Conservation (phyloP, 2,113 vertebrate genomes). For the Motacilla tschutschensis region DNA sequence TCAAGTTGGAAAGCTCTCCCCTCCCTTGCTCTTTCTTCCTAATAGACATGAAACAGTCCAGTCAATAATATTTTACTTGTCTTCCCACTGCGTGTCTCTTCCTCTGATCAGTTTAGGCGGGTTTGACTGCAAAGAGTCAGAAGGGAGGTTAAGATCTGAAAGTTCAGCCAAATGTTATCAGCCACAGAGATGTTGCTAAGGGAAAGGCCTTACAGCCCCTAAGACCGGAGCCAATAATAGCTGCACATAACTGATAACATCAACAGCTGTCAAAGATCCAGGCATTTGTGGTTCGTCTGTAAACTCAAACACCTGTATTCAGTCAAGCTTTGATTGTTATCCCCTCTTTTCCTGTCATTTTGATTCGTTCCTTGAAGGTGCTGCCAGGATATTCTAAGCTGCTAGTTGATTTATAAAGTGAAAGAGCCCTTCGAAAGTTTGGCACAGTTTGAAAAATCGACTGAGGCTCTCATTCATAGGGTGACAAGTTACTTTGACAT, state of each 20-base stretch:
- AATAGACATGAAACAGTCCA: constrained; percentile 87
- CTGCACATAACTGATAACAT: constrained; percentile 87
- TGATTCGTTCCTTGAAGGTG: constrained; percentile 86
- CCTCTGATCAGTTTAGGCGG: constrained; percentile 82
- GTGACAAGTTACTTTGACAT: constrained; percentile 68
- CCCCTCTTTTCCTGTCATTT: constrained; percentile 86
- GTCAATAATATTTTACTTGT: constrained; percentile 91
- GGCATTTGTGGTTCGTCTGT: constrained; percentile 87
- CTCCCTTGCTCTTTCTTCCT: constrained; percentile 82
- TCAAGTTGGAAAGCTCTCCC: constrained; percentile 75
- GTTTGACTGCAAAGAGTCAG: constrained; percentile 85
- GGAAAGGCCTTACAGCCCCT: constrained; percentile 79
- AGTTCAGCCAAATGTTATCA: constrained; percentile 99
- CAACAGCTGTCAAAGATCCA: constrained; percentile 89
- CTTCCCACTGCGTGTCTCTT: constrained; percentile 81
- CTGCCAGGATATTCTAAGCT: constrained; percentile 86
- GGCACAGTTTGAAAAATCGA: constrained; percentile 77
- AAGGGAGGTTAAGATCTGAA: constrained; percentile 92
- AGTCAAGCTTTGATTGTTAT: constrained; percentile 92
- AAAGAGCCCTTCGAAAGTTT: constrained; percentile 80
- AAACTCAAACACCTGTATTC: constrained; percentile 96
- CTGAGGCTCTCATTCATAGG: constrained; percentile 68
- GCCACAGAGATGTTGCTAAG: constrained; percentile 84
- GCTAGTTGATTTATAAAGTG: constrained; percentile 87
- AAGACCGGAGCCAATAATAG: constrained; percentile 86